Conservation (phyloP, 2,797 vertebrate species). For the Eremophila alpestris region DNA sequence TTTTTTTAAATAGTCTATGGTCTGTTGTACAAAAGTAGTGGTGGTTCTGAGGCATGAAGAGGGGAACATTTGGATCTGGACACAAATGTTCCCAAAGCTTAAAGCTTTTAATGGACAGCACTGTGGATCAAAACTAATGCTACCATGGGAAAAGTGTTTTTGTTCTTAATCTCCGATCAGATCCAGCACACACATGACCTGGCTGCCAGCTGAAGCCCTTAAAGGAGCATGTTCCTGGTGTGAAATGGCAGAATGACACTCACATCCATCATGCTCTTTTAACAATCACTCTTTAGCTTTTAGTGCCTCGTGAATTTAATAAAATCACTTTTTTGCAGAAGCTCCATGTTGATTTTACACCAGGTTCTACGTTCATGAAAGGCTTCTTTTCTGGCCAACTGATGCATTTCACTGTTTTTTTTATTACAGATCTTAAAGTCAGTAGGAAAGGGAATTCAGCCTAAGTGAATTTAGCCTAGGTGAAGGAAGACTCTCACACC, state of each 20-base stretch:
- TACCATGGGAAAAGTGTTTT: not conserved
- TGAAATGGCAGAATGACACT: not conserved
- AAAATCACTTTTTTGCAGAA: not conserved
- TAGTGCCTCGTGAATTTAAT: not conserved
- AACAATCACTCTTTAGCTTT: not conserved
- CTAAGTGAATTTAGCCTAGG: not conserved
- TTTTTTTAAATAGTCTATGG: not conserved
- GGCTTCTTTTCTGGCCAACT: not conserved
- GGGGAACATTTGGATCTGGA: not conserved
- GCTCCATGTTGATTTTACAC: not conserved
- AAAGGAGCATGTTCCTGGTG: not conserved
- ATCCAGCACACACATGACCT: rapidly evolving
- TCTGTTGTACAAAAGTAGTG: not conserved
- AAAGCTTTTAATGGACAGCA: not conserved
- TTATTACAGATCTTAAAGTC: not conserved
- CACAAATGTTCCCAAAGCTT: not conserved
- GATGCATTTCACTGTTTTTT: not conserved
- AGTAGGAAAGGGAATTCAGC: not conserved
- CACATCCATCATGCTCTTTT: not conserved
- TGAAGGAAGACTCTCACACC: not conserved
- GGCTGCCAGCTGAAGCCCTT: not conserved
- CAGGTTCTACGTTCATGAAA: not conserved
- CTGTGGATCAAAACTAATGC: not conserved
- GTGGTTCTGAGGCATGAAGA: not conserved
- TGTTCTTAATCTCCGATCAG: not conserved